Evolutionary conservation across 2,888 invertebrate genomes (phyloP).

Genomic region (Allolobophora icterica): DNA sequence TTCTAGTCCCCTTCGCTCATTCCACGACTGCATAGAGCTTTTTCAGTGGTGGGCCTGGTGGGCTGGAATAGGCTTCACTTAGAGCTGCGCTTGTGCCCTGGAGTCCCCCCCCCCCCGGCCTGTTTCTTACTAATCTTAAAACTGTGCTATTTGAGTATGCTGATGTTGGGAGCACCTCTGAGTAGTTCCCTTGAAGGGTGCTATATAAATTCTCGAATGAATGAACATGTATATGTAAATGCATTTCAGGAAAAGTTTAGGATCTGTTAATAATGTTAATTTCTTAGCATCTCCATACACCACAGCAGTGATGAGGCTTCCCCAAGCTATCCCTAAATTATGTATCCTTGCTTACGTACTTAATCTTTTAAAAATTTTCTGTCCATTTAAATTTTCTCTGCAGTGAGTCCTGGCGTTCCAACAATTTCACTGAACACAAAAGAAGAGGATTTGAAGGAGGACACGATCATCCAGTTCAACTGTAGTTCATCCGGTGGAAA

Average conservation of each 20-base stretch:
- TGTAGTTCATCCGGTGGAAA: slow-evolving; percentile 19
- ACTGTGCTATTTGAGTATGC: too few species aligned
- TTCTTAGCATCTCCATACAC: not conserved
- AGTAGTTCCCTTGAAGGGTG: too few species aligned
- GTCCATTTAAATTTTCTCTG: not conserved
- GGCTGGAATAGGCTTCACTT: too few species aligned
- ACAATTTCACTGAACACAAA: not conserved
- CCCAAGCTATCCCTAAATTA: not conserved
- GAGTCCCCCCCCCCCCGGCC: too few species aligned
- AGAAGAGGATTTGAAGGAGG: not conserved
- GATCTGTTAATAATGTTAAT: not conserved
- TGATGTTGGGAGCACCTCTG: too few species aligned
- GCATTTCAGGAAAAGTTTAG: not conserved
- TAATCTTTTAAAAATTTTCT: not conserved
- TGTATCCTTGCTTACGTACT: not conserved
- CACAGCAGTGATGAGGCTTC: not conserved
- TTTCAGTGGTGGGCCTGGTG: too few species aligned
- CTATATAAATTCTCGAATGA: too few species aligned
- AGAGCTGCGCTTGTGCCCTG: too few species aligned
- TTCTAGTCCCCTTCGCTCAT: too few species aligned
- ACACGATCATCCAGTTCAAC: not conserved
- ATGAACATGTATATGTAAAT: not conserved
- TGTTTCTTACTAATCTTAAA: too few species aligned
- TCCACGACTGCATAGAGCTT: too few species aligned
- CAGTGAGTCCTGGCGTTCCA: not conserved